Conservation (phyloP, 2,113 vertebrate species). For the Loxodonta africana region DNA sequence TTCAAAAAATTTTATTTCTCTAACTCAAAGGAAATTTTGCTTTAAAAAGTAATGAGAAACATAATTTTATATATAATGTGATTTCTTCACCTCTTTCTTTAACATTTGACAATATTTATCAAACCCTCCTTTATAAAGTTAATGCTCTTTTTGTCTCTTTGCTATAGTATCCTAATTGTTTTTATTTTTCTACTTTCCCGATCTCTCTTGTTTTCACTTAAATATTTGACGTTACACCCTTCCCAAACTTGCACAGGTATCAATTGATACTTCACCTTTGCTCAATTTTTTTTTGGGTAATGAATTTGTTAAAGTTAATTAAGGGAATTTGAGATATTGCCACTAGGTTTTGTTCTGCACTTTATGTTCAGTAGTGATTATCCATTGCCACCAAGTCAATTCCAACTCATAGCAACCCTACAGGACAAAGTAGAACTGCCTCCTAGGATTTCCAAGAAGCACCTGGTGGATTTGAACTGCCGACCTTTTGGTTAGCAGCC, state of each 20-base stretch:
- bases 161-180: neutral
- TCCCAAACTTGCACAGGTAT: neutral
- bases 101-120: neutral
- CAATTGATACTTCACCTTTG: neutral
- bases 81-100: neutral
- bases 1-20: neutral
- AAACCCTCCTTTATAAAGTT: neutral
- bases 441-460: too few species aligned
- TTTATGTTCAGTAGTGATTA: neutral
- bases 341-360: neutral
- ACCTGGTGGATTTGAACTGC: too few species aligned
- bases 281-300: neutral
- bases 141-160: neutral
- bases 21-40: neutral
- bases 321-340: neutral
- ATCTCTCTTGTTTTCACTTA: neutral
- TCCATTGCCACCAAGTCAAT: too few species aligned
- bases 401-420: too few species aligned
- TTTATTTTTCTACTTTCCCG: neutral
- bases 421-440: too few species aligned
- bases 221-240: neutral
- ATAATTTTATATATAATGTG: neutral
- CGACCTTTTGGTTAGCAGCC: too few species aligned
- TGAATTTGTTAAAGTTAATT: neutral
- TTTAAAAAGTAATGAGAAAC: neutral